Evolutionary conservation across 2,888 invertebrate species (phyloP).

Genomic region (Herminia tarsipennalis): DNA sequence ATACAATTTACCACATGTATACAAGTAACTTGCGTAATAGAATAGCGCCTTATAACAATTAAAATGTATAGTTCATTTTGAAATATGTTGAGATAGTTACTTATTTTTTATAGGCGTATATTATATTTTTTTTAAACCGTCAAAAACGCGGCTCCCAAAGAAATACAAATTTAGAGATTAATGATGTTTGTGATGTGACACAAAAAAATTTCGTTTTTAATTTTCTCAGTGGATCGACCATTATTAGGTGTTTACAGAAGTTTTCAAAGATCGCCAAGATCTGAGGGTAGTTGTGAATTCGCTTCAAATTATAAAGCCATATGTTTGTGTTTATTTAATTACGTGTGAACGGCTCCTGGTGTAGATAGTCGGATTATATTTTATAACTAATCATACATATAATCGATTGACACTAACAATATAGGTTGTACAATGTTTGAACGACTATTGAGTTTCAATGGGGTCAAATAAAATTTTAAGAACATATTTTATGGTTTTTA

Average conservation of each 20-base stretch:
- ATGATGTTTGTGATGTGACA: too few species aligned
- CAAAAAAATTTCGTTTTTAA: too few species aligned
- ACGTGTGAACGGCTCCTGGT: constrained; percentile 50
- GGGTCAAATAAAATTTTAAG: constrained; percentile 84
- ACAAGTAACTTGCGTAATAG: too few species aligned
- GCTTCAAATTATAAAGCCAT: constrained; percentile 46
- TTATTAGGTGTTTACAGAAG: constrained; percentile 21
- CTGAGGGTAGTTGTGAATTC: constrained; percentile 58
- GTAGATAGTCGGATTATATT: constrained; percentile 66
- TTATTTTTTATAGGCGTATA: too few species aligned
- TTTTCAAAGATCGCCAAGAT: constrained; percentile 29
- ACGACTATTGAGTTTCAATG: constrained; percentile 78
- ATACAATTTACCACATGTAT: too few species aligned
- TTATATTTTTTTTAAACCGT: too few species aligned
- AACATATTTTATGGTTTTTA: constrained; percentile 52
- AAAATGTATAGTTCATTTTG: too few species aligned
- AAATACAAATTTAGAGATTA: too few species aligned
- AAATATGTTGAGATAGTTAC: too few species aligned
- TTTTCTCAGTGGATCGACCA: constrained; percentile 32
- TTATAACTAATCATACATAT: constrained; percentile 55
- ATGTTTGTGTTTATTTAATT: constrained; percentile 36
- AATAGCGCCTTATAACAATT: too few species aligned
- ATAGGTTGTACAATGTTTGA: constrained; percentile 80
- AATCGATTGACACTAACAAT: constrained; percentile 62
- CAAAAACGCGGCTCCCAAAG: too few species aligned